A percentile compares a stretch with the other conserved stretches of the same genome.
Evolutionary conservation across 2,113 vertebrate species (phyloP).

Genomic region (Xiphophorus hellerii): DNA sequence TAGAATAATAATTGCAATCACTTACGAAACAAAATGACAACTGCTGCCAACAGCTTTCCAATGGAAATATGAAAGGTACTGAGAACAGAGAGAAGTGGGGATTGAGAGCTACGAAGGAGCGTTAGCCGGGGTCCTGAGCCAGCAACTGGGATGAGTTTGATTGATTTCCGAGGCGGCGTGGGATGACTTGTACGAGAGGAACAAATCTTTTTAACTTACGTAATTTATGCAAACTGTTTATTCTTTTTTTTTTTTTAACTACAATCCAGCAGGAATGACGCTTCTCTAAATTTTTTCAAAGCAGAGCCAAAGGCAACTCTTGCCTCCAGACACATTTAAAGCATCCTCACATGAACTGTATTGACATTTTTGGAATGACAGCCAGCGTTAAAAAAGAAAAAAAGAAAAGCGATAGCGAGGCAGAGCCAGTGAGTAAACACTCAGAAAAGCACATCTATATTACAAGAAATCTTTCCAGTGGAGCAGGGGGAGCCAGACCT

Average conservation of each 20-base stretch:
- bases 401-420: not conserved
- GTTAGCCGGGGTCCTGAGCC: not conserved
- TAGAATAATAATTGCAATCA: constrained; percentile 71
- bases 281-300: constrained; percentile 7
- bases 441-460: constrained; percentile 18
- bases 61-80: constrained; percentile 52
- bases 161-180: not conserved
- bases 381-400: constrained; percentile 1
- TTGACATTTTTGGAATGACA: constrained; percentile 19
- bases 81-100: constrained; percentile 4
- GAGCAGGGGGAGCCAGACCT: constrained; percentile 14
- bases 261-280: constrained; percentile 1
- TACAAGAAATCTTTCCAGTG: constrained; percentile 24
- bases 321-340: constrained; percentile 4
- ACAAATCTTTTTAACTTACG: not conserved
- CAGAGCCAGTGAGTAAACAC: not conserved
- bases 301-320: constrained; percentile 2
- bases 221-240: constrained; percentile 7
- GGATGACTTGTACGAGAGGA: not conserved
- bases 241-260: not conserved
- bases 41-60: constrained; percentile 54
- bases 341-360: not conserved
- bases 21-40: constrained; percentile 72
- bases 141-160: constrained; percentile 10
- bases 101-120: constrained; percentile 22